Base-by-base conservation (phyloP, 2,888 invertebrate genomes). In the Gari tellinella region DNA sequence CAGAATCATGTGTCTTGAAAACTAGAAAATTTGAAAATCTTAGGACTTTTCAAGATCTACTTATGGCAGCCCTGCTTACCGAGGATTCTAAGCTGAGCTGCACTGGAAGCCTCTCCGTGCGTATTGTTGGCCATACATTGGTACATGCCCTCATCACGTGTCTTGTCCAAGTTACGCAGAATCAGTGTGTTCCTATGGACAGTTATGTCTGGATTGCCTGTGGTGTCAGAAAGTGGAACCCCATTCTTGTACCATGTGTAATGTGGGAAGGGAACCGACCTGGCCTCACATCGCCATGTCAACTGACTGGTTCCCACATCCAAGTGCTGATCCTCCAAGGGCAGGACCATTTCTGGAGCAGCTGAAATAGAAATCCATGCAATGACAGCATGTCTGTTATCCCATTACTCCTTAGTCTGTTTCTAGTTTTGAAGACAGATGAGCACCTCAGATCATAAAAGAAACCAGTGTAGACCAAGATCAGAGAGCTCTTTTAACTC, bases 61-160 rank as follows among this genome's bases (percentile, higher is more conserved):
- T n/a, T n/a, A n/a, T n/a, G n/a, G n/a, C n/a, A n/a, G n/a, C n/a
- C n/a, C n/a, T n/a, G 78, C 93, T 95, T 93, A 93, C 97, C 95
- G 52, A 99, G 93, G 38, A 98, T 97, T 84, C 97, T 93, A 23
- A 99, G 93, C 87, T 99, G 98, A 0, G 96, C 98, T 2, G 97
- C 96, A 0, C 97, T 97, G 91, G 95, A 97, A 65, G 94, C 94
- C 0, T 95, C 95, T 88, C 96, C 97, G 51, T 90, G 77, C 0
- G 65, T 61, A 52, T 99, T 99, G 66, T 94, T 53, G 0, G 98
- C 98, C 86, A 95, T 94, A 91, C 98, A 99, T 89, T 99, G 98
- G 91, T 96, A 98, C 97, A 98, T 97, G 38, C 96, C 98, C 61
- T 96, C 95, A 92, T 83, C 72, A 12, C 62, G 40, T 1, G 65